Percentiles rank a stretch among this genome's conserved stretches.
These are phyloP conservation scores for Crotophaga sulcirostris DNA, from an alignment of 2,113 vertebrate species.

Conservation along the genomic window DNA sequence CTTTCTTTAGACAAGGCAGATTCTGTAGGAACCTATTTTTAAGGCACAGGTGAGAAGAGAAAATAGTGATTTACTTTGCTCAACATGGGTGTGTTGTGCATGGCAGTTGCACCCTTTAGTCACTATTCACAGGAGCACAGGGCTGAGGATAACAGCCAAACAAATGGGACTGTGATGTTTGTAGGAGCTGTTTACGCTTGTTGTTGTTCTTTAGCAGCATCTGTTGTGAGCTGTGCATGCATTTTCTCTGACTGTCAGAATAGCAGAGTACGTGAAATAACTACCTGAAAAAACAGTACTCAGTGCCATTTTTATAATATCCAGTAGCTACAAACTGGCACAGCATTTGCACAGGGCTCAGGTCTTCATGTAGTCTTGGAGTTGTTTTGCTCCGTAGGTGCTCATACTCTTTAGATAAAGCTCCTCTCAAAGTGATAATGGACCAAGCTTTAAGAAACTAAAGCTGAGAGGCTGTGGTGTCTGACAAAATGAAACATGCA, in stretches of 20 bases:
- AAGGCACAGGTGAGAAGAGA: neutral
- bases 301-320: neutral
- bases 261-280: neutral
- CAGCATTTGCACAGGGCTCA: neutral
- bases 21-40: neutral
- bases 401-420: neutral
- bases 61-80: neutral
- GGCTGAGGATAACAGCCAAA: neutral
- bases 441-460: neutral
- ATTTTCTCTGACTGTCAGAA: neutral
- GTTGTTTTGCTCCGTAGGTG: neutral
- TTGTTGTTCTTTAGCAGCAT: neutral
- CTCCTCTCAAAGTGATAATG: neutral
- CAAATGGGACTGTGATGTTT: neutral
- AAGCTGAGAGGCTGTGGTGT: neutral
- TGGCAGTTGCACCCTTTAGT: neutral
- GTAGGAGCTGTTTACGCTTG: neutral
- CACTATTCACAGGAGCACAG: neutral
- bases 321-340: neutral
- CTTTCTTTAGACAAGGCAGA: neutral
- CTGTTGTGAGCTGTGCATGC: neutral
- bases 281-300: neutral
- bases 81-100: fast-evolving
- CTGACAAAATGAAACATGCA: neutral
- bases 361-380: neutral